Conservation (phyloP, 2,888 invertebrate species). For the Anorthoa munda region DNA sequence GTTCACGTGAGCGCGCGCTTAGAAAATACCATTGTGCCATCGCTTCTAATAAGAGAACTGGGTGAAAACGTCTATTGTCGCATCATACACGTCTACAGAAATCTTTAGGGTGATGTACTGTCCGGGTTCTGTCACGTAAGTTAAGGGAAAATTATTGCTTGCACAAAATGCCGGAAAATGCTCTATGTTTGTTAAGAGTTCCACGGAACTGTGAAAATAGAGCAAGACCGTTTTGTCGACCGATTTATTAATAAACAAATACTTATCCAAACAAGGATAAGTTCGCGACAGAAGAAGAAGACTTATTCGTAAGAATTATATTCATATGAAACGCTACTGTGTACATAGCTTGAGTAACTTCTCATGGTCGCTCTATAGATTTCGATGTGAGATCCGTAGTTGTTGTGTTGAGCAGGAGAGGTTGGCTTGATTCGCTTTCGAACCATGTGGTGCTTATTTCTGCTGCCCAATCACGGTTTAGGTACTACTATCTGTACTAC, state of each 20-base stretch:
- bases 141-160: neutral
- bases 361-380: neutral
- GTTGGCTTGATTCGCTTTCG: neutral
- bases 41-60: neutral
- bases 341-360: neutral
- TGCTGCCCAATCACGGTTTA: neutral
- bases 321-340: neutral
- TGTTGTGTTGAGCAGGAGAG: neutral
- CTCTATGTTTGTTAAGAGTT: neutral
- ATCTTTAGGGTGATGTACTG: neutral
- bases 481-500: neutral
- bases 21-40: neutral
- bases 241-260: neutral
- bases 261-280: neutral
- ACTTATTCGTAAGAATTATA: no score
- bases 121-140: neutral
- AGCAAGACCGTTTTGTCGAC: neutral
- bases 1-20: neutral
- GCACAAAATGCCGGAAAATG: neutral
- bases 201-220: neutral
- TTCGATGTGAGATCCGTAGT: neutral
- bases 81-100: neutral
- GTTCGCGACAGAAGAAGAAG: no score
- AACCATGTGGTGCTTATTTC: neutral
- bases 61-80: neutral